Percentiles rank a stretch among this genome's conserved stretches.
Evolutionary conservation across 2,797 vertebrate genomes (phyloP).

Genomic region (Limosa lapponica): DNA sequence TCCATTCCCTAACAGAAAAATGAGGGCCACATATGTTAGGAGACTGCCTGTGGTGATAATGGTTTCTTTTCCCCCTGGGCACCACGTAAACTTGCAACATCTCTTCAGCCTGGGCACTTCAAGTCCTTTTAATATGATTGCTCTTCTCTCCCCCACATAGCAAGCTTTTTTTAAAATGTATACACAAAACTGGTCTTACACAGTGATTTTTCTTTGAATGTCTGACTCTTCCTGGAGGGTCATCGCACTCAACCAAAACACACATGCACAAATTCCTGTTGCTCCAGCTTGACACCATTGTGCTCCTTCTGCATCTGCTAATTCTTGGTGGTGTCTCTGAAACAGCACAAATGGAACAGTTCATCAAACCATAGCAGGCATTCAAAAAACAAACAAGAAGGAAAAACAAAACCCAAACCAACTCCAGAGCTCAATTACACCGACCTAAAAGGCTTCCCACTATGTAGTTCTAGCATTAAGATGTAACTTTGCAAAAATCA

Average conservation of each 20-base stretch:
- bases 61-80: not conserved
- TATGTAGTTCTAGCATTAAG: constrained; percentile 74
- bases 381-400: constrained; percentile 39
- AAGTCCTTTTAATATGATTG: not conserved
- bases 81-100: not conserved
- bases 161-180: not conserved
- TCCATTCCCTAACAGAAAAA: not conserved
- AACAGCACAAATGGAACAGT: constrained; percentile 34
- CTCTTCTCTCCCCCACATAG: not conserved
- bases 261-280: not conserved
- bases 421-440: constrained; percentile 61
- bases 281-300: not conserved
- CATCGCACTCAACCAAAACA: not conserved
- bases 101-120: not conserved
- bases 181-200: not conserved
- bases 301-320: not conserved
- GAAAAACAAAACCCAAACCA: not conserved
- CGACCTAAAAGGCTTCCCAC: constrained; percentile 73
- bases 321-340: not conserved
- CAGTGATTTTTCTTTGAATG: not conserved
- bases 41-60: not conserved
- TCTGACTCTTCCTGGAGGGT: not conserved
- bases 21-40: not conserved
- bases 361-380: constrained; percentile 56
- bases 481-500: constrained; percentile 67